Evolutionary conservation across 2,113 vertebrate species (phyloP), one percentile per base, ranked within the genome.

Genomic region (Drymodes brunneopygia): DNA sequence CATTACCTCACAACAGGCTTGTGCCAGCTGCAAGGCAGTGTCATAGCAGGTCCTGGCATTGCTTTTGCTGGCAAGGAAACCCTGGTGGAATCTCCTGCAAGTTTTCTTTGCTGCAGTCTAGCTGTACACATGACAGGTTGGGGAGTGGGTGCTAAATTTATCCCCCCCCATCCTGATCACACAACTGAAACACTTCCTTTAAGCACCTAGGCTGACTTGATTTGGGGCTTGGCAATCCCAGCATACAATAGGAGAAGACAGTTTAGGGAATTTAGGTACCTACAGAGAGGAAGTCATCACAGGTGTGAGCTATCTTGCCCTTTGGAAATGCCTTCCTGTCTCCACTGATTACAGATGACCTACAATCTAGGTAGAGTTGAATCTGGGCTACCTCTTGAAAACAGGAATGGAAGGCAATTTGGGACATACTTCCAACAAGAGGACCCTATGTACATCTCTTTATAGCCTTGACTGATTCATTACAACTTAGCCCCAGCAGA

Each of bases 191-290:
- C 0, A 0, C 7, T 84, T 61, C 33, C 50, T 77, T 88, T 84
- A 57, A 38, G 25, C 15, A 44, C 6, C 22, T 28, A n/a, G 12
- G 24, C 17, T 19, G 61, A 44, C 7, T 28, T 38, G 21, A 25
- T 36, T 53, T 5, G 2, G 6, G 12, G 3, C 31, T n/a, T 84
- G 22, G 42, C 0, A 1, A 81, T 72, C 35, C 12, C 29, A 54
- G 4, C 1, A 1, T 18, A 64, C 1, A 23, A 4, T 11, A 28
- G 28, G 4, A 57, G 31, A 69, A 89, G 60, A 74, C 7, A 60
- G 10, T 23, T 50, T 13, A 57, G n/a, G 62, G 50, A 86, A 73
- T 70, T 86, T 25, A 78, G 8, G 22, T 48, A 38, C 25, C 23
- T 85, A 31, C 23, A 58, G 25, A 40, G 8, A 4, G 21, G 10